phyloP scores from a whole-genome alignment of 2,888 invertebrate genomes.

The Drepanosiphum platanoidis region DNA sequence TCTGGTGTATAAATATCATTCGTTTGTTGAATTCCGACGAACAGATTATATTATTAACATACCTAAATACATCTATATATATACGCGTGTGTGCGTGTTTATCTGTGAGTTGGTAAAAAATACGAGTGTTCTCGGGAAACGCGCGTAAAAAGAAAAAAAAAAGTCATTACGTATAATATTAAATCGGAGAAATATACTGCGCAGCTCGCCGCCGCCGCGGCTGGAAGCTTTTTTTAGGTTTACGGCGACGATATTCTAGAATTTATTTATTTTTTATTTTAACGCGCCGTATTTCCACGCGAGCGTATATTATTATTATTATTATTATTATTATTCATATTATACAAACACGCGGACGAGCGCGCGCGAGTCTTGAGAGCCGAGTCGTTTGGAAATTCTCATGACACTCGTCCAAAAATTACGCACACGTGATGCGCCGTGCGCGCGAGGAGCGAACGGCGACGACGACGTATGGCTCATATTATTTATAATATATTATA shows the following conservation, averaged over 20 bases:
- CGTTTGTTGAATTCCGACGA: background rate
- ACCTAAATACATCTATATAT: background rate
- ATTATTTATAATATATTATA: background rate
- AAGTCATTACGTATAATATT: background rate
- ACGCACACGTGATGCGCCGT: background rate
- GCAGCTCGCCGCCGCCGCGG: too few relatives aligned
- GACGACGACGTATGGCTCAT: too few relatives aligned
- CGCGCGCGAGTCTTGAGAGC: background rate
- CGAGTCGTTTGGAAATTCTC: background rate
- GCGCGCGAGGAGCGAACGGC: too few relatives aligned
- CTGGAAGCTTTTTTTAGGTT: background rate
- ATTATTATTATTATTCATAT: background rate
- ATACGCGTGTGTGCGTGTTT: too few relatives aligned
- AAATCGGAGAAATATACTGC: too few relatives aligned
- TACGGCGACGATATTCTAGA: background rate
- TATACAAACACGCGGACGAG: too few relatives aligned
- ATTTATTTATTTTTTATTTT: slow-evolving; percentile 5
- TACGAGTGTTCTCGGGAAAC: background rate
- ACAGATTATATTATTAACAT: background rate
- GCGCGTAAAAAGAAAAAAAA: background rate
- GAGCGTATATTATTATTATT: background rate
- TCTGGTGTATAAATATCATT: background rate
- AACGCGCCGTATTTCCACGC: background rate
- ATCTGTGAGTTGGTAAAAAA: too few relatives aligned
- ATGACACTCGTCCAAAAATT: background rate